Evolutionary conservation across 2,888 invertebrate genomes (phyloP).

Genomic region (Taenaris catops): DNA sequence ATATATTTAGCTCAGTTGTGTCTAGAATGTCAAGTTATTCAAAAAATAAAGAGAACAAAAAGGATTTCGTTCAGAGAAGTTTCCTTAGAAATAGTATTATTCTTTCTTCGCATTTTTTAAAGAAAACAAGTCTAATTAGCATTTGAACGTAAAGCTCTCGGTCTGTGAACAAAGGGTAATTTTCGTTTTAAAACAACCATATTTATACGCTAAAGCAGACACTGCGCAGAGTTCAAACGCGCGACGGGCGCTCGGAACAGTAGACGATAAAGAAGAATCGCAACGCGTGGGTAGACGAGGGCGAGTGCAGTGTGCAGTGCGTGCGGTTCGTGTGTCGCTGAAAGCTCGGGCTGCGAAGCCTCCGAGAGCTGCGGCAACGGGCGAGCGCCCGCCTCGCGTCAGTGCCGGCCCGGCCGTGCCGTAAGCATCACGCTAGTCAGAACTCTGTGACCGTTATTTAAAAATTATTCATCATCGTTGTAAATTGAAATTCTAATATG

Average conservation of each 20-base stretch:
- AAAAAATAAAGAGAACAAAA: too few species aligned
- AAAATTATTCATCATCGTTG: too few species aligned
- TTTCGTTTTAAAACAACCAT: constrained; percentile 74
- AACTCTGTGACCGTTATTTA: too few species aligned
- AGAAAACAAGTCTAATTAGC: too few species aligned
- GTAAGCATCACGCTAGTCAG: constrained; percentile 69
- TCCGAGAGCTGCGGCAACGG: constrained; percentile 49
- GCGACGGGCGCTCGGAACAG: constrained; percentile 73
- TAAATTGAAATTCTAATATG: too few species aligned
- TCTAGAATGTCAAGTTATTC: too few species aligned
- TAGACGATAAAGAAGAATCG: constrained; percentile 72
- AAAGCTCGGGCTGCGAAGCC: constrained; percentile 76
- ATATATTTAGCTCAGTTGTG: too few species aligned
- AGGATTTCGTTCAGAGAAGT: too few species aligned
- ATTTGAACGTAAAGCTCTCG: too few species aligned
- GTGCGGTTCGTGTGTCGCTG: constrained; percentile 73
- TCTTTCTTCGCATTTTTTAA: too few species aligned
- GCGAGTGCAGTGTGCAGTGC: constrained; percentile 80
- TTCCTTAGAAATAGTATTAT: too few species aligned
- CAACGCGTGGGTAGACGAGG: constrained; percentile 71
- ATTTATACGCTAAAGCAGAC: constrained; percentile 77
- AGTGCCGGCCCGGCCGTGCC: constrained; percentile 80
- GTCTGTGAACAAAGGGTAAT: too few species aligned
- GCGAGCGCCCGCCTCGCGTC: constrained; percentile 60
- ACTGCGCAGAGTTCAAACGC: constrained; percentile 76